Base-by-base conservation (phyloP, 2,888 invertebrate genomes). In the Euplagia quadripunctaria region DNA sequence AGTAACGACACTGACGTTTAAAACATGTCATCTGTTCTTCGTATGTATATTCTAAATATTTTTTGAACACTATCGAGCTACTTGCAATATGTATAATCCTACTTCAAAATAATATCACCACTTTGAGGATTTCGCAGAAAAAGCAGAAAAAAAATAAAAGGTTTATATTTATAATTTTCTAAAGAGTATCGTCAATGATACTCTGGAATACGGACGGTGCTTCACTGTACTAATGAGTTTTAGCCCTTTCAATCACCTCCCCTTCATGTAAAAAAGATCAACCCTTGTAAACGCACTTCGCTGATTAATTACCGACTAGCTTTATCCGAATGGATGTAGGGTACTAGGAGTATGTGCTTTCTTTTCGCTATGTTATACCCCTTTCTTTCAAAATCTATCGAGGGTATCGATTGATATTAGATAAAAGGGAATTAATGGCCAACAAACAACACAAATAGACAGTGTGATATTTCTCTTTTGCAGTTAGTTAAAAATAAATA, bases 281-380 rank as follows among this genome's bases (percentile, higher is more conserved):
- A 91, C 94, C 94, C 93, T 90, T 90, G 85, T 85, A 84, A 89
- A 88, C 87, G 88, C 87, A 91, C 91, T 91, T 86, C 87, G 82
- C 92, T 92, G 92, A 94, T 94, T 94, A 94, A 94, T 94, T 91
- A 91, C 90, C 85, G 89, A 85, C 90, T 89, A 89, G 87, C 88
- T 90, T 86, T 86, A 86, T 88, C 77, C 78, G 75, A 72, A 77
- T 51, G 76, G 76, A 82, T 85, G 74, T 83, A 77, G 75, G 76
- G 80, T 80, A 83, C 74, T 70, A 72, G 68, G 72, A 71, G 75
- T 79, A 77, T 80, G 76, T 76, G 73, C 73, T 75, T 73, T 78
- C 72, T 75, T 76, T 72, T 81, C 69, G 81, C 73, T 82, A 81
- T 42, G 43, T 64, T 69, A 70, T 73, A 46, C 12, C 64, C 46